A percentile compares a stretch with the other conserved stretches of the same genome.
Evolutionary conservation across 1,140 invertebrate genomes (phyloP).

Genomic region (Globodera rostochiensis): DNA sequence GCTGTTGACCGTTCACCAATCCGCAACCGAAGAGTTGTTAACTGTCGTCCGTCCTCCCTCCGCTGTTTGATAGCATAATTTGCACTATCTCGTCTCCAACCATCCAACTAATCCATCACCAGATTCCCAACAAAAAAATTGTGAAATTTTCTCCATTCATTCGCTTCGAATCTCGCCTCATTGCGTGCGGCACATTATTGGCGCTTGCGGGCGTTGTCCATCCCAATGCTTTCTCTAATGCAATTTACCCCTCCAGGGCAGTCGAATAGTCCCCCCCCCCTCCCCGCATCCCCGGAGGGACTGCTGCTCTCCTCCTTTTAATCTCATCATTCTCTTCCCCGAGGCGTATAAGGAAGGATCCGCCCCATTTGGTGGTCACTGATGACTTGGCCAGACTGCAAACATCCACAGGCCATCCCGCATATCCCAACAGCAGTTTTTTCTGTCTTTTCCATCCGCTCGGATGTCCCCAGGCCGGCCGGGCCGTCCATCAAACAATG

Average conservation of each 20-base stretch:
- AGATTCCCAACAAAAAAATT: neutral
- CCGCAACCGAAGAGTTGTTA: neutral
- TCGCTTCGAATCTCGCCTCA: neutral
- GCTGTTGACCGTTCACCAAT: too few species aligned
- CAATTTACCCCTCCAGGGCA: neutral
- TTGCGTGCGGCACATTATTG: conserved; percentile 9
- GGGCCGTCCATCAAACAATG: neutral
- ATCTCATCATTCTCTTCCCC: neutral
- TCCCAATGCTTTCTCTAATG: neutral
- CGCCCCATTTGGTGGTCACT: neutral
- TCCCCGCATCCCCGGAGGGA: neutral
- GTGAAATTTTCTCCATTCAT: neutral
- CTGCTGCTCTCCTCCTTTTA: neutral
- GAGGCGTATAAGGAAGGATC: neutral
- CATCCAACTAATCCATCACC: neutral
- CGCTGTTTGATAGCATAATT: neutral
- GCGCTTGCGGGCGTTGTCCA: neutral
- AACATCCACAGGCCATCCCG: neutral
- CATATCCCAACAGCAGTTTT: neutral
- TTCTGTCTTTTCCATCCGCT: neutral
- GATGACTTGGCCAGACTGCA: neutral
- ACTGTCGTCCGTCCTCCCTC: neutral
- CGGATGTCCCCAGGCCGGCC: neutral
- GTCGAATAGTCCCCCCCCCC: neutral
- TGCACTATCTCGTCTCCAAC: neutral